phyloP scores from a whole-genome alignment of 2,113 vertebrate genomes.

The Anser cygnoides region DNA sequence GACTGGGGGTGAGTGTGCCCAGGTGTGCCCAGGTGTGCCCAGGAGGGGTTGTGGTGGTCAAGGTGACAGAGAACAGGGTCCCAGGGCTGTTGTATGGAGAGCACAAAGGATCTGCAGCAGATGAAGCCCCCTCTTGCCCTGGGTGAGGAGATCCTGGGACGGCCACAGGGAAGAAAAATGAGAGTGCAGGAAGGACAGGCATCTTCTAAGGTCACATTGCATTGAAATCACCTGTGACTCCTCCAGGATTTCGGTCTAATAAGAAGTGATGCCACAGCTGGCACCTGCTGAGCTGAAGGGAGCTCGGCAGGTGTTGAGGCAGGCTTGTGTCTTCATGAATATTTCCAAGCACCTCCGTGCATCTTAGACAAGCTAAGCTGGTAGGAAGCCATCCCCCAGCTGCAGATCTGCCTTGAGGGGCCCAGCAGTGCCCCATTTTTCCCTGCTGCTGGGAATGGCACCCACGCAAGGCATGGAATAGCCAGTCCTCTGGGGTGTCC shows the following conservation, averaged over 20 bases:
- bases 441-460: neutral
- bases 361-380: neutral
- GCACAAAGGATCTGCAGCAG: neutral
- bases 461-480: neutral
- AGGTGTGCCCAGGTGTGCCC: neutral
- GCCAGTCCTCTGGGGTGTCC: neutral
- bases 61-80: neutral
- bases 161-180: neutral
- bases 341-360: neutral
- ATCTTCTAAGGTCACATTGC: neutral
- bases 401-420: neutral
- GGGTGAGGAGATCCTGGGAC: neutral
- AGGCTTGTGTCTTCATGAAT: neutral
- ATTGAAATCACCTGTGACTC: rapidly evolving
- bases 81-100: neutral
- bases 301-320: neutral
- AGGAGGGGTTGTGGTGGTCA: neutral
- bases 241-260: neutral
- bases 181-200: neutral
- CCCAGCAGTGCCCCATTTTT: neutral
- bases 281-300: neutral
- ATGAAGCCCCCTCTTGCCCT: neutral
- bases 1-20: rapidly evolving
- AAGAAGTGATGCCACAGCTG: neutral
- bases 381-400: neutral